Base-by-base conservation (phyloP, 2,888 invertebrate species). In the Agapostemon virescens region DNA sequence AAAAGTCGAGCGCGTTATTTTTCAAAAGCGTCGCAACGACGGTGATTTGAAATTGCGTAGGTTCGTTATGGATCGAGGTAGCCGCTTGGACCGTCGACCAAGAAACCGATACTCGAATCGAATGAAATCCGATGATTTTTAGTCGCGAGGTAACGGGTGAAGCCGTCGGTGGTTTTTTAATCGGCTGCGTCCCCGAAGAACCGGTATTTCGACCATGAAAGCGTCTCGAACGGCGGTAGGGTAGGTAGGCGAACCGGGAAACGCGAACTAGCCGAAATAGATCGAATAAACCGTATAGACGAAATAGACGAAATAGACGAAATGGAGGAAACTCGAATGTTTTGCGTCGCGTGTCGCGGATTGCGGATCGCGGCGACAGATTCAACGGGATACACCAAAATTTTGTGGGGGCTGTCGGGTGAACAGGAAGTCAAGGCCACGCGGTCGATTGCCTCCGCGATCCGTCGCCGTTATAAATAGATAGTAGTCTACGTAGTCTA, bases 371-470 rank as follows among this genome's bases (percentile, higher is more conserved):
- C 45, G 63, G 52, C 38, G 63, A 74, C 80, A 81, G 82, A 83
- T 80, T 82, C 69, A 66, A 63, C 68, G 69, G 77, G 77, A 70
- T 78, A 76, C 64, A 74, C 83, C 82, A 76, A 87, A 87, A 87
- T 85, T 82, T 84, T 79, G 77, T 82, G 77, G 82, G 79, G 81
- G 78, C 80, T 74, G 72, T 71, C 79, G 82, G 87, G 87, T 87
- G 89, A 89, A 88, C 89, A 86, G 89, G 88, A 91, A 91, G 91
- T 92, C 91, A 92, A 92, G 92, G 91, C 90, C 91, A 91, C 87
- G 86, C 90, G 92, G 92, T 91, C 92, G 90, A 90, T 91, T 90
- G 90, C 90, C 89, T 83, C 86, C 86, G 86, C 89, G 84, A 89
- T 89, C 84, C 87, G 88, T 86, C 87, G 80, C 72, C 86, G 88